phyloP scores from a whole-genome alignment of 2,797 vertebrate species.

The Miichthys miiuy region DNA sequence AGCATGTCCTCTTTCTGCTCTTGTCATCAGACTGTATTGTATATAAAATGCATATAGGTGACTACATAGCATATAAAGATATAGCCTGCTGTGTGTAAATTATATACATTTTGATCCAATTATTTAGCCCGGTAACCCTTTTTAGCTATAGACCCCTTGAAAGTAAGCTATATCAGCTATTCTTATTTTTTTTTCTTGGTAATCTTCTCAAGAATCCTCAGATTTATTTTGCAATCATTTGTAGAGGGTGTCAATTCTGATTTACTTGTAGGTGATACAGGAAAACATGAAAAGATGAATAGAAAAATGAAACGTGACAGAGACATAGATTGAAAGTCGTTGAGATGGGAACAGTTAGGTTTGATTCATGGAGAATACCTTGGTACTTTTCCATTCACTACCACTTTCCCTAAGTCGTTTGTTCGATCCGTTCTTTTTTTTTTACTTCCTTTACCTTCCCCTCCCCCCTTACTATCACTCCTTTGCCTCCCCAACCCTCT shows the following conservation, averaged over 20 bases:
- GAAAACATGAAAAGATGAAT: conserved; percentile 4
- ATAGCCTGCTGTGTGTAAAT: background rate
- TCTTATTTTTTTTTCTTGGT: background rate
- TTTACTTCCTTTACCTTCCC: conserved; percentile 5
- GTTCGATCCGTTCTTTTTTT: conserved; percentile 34
- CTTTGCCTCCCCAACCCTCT: conserved; percentile 6
- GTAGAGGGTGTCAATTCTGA: background rate
- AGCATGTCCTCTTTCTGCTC: background rate
- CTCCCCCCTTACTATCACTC: background rate
- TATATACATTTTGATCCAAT: background rate
- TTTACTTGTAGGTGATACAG: no score
- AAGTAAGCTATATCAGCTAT: background rate
- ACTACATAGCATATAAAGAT: background rate
- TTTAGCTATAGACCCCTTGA: background rate
- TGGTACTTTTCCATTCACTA: conserved; percentile 30
- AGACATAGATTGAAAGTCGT: conserved; percentile 5
- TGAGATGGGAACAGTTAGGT: background rate
- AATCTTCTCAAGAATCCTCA: background rate
- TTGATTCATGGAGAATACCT: conserved; percentile 31
- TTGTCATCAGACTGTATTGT: conserved; percentile 4
- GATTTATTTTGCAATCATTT: background rate
- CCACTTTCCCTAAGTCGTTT: conserved; percentile 17
- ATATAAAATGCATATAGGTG: background rate
- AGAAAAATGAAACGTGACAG: background rate
- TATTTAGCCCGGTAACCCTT: background rate